A percentile compares a stretch with the other conserved stretches of the same genome.
Evolutionary conservation across 2,888 invertebrate genomes (phyloP).

Genomic region (Xanthostigma xanthostigma): DNA sequence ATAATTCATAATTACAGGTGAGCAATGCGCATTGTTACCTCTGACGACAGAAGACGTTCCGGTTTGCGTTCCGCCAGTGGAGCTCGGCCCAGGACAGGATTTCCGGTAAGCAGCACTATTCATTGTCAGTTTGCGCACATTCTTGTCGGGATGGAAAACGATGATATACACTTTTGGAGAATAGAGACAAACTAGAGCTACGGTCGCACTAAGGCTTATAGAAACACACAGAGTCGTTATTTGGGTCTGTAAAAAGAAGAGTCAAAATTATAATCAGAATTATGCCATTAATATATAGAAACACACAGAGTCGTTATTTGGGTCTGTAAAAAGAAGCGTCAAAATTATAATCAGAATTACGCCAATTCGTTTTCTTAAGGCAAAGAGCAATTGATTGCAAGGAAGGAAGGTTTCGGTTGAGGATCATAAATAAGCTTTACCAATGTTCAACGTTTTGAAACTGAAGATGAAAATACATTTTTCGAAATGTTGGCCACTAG

Average conservation of each 20-base stretch:
- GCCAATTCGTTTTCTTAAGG: too few relatives aligned
- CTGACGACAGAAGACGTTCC: constrained; percentile 5
- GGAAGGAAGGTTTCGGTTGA: too few relatives aligned
- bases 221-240: constrained; percentile 54
- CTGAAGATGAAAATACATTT: too few relatives aligned
- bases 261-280: too few relatives aligned
- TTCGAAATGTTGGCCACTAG: too few relatives aligned
- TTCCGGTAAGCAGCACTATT: constrained; percentile 24
- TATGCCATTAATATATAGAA: too few relatives aligned
- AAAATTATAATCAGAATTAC: too few relatives aligned
- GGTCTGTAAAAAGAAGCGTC: constrained; percentile 28
- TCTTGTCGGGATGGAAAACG: constrained; percentile 56
- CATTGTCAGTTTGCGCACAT: constrained; percentile 40
- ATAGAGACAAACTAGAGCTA: constrained; percentile 52
- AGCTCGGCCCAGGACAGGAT: constrained; percentile 20
- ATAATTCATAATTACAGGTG: not conserved
- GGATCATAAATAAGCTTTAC: too few relatives aligned
- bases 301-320: constrained; percentile 56
- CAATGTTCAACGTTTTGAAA: too few relatives aligned
- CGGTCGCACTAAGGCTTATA: constrained; percentile 51
- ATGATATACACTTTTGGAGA: constrained; percentile 60
- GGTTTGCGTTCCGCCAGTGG: constrained; percentile 13
- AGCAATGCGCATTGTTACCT: not conserved
- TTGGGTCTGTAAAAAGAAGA: constrained; percentile 35
- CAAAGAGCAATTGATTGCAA: too few relatives aligned